Evolutionary conservation across 2,113 vertebrate genomes (phyloP).

Genomic region (Diadophis punctatus): DNA sequence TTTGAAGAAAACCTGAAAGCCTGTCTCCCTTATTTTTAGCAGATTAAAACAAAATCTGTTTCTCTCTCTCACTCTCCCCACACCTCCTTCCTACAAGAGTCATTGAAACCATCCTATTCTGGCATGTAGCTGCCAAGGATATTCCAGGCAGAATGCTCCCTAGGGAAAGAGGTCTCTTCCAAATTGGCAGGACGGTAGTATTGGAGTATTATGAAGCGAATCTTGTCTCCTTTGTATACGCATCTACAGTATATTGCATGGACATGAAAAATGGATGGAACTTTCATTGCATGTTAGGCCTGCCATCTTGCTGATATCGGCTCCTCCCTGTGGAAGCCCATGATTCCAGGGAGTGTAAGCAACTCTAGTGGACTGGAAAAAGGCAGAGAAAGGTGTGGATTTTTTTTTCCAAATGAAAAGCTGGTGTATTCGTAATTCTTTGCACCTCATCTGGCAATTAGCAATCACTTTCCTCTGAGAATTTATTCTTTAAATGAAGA

Average conservation of each 20-base stretch:
- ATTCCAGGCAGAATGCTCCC: neutral
- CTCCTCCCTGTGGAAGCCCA: neutral
- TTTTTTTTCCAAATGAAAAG: neutral
- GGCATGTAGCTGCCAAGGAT: neutral
- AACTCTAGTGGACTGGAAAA: neutral
- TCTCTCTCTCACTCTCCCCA: rapidly evolving
- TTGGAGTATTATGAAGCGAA: neutral
- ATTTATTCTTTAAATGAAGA: neutral
- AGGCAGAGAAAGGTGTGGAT: neutral
- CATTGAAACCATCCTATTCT: neutral
- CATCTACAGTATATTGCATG: neutral
- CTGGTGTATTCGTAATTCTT: neutral
- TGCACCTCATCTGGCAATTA: neutral
- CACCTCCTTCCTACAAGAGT: neutral
- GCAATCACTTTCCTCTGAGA: neutral
- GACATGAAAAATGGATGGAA: neutral
- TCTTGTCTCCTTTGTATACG: neutral
- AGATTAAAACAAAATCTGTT: neutral
- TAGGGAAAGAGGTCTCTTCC: neutral
- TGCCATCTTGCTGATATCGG: neutral
- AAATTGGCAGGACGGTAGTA: neutral
- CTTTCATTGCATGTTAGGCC: neutral
- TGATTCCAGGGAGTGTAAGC: neutral
- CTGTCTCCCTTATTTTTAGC: neutral
- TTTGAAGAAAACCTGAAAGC: neutral